Evolutionary conservation across 2,113 vertebrate species (phyloP).

Genomic region (Pseudopodoces humilis): DNA sequence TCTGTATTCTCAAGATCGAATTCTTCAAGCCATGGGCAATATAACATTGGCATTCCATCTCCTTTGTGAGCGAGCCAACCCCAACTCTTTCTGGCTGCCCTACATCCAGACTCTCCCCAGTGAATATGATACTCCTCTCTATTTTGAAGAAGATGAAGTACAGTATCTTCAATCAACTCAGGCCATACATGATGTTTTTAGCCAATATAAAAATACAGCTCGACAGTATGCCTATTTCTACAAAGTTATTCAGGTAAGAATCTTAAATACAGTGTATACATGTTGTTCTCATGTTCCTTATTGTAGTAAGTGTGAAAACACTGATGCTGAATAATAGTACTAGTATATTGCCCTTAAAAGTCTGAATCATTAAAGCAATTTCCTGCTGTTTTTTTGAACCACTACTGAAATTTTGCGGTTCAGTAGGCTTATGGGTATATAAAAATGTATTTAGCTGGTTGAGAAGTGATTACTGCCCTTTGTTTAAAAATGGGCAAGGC

Average conservation of each 20-base stretch:
- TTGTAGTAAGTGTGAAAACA: not conserved
- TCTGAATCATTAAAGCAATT: not conserved
- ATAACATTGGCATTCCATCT: constrained; percentile 95
- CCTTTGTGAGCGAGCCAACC: constrained; percentile 88
- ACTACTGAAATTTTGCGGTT: not conserved
- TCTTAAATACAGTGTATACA: not conserved
- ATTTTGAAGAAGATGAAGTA: constrained; percentile 93
- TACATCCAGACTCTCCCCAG: constrained; percentile 93
- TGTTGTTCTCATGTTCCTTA: not conserved
- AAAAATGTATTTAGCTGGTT: not conserved
- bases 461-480: not conserved
- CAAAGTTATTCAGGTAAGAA: constrained; percentile 92
- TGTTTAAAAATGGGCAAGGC: not conserved
- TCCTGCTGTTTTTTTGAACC: not conserved
- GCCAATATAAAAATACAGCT: constrained; percentile 97
- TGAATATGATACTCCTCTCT: constrained; percentile 93
- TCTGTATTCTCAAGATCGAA: constrained; percentile 92
- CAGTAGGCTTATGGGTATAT: not conserved
- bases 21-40: constrained; percentile 98
- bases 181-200: constrained; percentile 92
- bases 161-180: constrained; percentile 90
- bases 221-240: constrained; percentile 99
- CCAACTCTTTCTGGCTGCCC: constrained; percentile 89
- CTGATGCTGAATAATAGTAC: not conserved
- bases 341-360: not conserved